These are phyloP conservation scores for Sinocyclocheilus anophthalmus DNA, from an alignment of 2,113 vertebrate genomes.

Conservation along the genomic window DNA sequence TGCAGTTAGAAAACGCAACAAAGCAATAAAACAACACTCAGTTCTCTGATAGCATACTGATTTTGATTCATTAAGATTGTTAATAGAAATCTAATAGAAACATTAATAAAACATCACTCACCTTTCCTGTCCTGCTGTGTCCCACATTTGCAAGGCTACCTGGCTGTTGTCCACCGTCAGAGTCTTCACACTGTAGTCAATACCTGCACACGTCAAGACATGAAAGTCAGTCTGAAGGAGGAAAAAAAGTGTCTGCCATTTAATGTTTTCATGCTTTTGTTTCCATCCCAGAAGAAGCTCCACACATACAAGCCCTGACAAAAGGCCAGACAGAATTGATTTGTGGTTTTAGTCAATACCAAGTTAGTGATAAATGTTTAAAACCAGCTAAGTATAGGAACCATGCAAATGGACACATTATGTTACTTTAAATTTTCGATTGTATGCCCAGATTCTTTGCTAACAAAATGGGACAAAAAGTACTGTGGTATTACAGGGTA, in stretches of 20 bases:
- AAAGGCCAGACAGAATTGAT: constrained; percentile 43
- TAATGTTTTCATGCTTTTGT: no score
- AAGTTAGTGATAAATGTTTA: background rate
- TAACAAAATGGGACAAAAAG: no score
- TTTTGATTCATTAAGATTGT: background rate
- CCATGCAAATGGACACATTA: no score
- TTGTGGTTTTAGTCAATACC: background rate
- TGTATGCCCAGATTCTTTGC: no score
- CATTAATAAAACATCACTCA: constrained; percentile 34
- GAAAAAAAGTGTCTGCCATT: background rate
- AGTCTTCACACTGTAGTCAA: constrained; percentile 92
- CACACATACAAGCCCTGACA: background rate
- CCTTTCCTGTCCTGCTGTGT: constrained; percentile 94
- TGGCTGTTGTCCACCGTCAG: constrained; percentile 80
- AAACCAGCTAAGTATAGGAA: background rate
- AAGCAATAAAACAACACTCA: background rate
- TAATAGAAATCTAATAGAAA: background rate
- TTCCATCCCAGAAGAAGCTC: background rate
- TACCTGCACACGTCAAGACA: constrained; percentile 71
- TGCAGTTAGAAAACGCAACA: background rate
- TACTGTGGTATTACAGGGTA: no score
- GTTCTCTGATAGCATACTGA: background rate
- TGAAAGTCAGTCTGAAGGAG: background rate
- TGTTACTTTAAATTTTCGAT: no score
- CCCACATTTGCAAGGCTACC: constrained; percentile 91